Evolutionary conservation across 1,140 invertebrate species (phyloP), one percentile per base, ranked within the genome.

Genomic region (Anoplolepis gracilipes): DNA sequence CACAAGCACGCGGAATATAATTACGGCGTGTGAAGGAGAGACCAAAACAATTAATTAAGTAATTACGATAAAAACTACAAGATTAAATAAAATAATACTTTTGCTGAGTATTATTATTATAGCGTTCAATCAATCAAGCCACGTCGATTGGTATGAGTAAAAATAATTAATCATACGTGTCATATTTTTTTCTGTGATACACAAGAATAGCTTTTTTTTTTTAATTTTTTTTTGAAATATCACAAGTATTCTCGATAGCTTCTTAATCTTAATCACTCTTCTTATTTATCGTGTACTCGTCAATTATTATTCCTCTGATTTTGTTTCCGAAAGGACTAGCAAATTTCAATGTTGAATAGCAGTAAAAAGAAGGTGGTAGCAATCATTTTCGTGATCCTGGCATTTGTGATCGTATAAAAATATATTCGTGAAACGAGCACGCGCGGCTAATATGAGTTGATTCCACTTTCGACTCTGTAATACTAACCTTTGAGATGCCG

Each of bases 321-420:
- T 69, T 16, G 16, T 19, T 8, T 62, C 4, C 10, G n/a, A n/a
- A 36, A 19, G 25, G 30, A 78, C 19, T 55, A 78, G 16, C 49
- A 36, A 1, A 13, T 28, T 19, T 36, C 13, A 42, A 22, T 33
- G 19, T 30, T 42, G 30, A 73, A 82, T n/a, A 59, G 42, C 10
- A 67, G 13, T 33, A 25, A 42, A 42, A 53, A 28, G 42, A 39
- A 73, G 5, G 16, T 4, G 33, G 8, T 36, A 10, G 1, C 42
- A n/a, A 61, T 36, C 11, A 33, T 72, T 77, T 77, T 85, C 73
- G 84, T 77, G 72, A 85, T 70, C 49, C 70, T 22, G 25, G 62
- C 42, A 77, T 64, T 84, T 77, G 59, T 42, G 36, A 25, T 59
- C 67, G 59, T 57, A 57, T 84, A 46, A 70, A 67, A 62, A 67